Evolutionary conservation across 2,888 invertebrate genomes (phyloP).

Genomic region (Acleris emargana): DNA sequence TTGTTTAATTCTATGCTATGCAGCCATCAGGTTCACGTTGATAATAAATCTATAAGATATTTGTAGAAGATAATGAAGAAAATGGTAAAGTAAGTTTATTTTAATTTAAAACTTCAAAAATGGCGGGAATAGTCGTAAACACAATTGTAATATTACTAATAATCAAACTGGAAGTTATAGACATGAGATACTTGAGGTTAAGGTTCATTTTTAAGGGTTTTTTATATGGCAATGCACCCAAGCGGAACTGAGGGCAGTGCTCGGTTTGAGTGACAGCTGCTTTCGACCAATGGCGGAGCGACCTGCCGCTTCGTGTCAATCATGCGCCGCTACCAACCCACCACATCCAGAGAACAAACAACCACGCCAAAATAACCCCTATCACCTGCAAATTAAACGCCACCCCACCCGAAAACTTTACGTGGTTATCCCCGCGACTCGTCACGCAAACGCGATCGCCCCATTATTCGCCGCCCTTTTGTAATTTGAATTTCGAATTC

Average conservation of each 20-base stretch:
- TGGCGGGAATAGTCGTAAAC: conserved; percentile 38
- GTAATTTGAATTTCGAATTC: conserved; percentile 84
- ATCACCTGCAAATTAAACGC: conserved; percentile 47
- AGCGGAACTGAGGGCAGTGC: conserved; percentile 73
- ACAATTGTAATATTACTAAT: conserved; percentile 33
- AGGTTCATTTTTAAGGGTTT: background rate
- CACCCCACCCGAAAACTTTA: conserved; percentile 53
- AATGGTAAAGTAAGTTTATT: too few species aligned
- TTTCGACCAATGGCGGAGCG: conserved; percentile 90
- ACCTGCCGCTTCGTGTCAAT: conserved; percentile 92
- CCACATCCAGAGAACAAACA: conserved; percentile 51
- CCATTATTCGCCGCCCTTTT: conserved; percentile 83
- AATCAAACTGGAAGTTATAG: conserved; percentile 14
- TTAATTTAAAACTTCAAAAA: too few species aligned
- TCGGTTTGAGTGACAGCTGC: conserved; percentile 90
- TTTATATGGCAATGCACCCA: conserved; percentile 48
- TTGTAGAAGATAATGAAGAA: too few species aligned
- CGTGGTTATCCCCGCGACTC: conserved; percentile 64
- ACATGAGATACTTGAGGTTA: too few species aligned
- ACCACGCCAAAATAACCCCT: conserved; percentile 54
- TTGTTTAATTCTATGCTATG: conserved; percentile 43
- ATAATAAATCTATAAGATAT: too few species aligned
- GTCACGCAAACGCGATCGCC: conserved; percentile 82
- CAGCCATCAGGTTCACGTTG: conserved; percentile 26
- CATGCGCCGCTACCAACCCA: conserved; percentile 73